Base-by-base conservation (phyloP, 2,113 vertebrate species). In the Furnarius figulus region DNA sequence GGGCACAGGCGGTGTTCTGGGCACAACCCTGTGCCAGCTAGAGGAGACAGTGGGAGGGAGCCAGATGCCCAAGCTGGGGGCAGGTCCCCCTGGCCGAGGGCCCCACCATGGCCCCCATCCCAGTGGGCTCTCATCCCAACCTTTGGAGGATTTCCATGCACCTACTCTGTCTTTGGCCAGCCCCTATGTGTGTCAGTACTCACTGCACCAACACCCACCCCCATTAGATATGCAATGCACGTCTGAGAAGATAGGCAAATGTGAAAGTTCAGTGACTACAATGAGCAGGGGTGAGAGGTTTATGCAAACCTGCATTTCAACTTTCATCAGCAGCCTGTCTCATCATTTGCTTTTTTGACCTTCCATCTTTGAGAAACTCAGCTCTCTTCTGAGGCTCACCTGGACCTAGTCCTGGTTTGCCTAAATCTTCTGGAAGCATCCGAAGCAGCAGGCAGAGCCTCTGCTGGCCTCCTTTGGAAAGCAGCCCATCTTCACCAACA, bases 71-170 rank as follows among this genome's bases (percentile, higher is more conserved):
- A 61, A n/a, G 23, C 9, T 1, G 4, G 6, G 11, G 37, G 10
- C 25, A 58, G 39, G 23, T 5, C 2, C 2, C 20, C 27, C 31
- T n/a, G 25, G 25, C 30, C 8, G 23, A 28, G 6, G 18, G 12
- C 8, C 42, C 24, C 31, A 46, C 23, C 1, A 3, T 0, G 1
- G 47, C 11, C 33, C 39, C 19, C 4, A 1, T 17, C 21, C 23
- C 28, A 42, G 24, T 3, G 1, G 47, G 44, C 16, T 89, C 33
- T 66, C n/a, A 52, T 19, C 22, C 40, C n/a, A 56, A 76, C 7
- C 28, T 61, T 33, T 17, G 10, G 21, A 84, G 47, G 80, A 62
- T 50, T 62, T 61, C 71, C 40, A 68, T 2, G 3, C 17, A 52
- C 47, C 56, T 31, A 12, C 2, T 6, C 35, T 22, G 2, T 5